These are phyloP conservation scores for Pipa parva DNA, from an alignment of 2,113 vertebrate species.

Conservation along the genomic window DNA sequence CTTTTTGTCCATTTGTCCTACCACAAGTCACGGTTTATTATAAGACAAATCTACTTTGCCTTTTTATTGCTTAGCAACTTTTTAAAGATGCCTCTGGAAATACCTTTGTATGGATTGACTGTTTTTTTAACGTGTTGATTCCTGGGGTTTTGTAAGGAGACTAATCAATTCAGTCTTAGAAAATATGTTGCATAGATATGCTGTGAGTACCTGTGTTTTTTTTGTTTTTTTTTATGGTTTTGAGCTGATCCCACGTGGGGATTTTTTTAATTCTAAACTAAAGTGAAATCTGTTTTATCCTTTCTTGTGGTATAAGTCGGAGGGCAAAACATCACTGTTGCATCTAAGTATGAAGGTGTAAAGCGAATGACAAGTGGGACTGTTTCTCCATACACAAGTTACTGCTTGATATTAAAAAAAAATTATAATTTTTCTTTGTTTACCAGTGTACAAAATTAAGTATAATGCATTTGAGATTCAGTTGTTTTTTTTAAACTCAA, in stretches of 20 bases:
- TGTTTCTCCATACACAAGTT: neutral
- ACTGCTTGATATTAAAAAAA: constrained; percentile 3
- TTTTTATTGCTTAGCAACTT: constrained; percentile 48
- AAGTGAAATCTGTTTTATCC: neutral
- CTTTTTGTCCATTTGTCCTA: constrained; percentile 61
- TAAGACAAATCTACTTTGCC: constrained; percentile 71
- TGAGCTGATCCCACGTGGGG: neutral
- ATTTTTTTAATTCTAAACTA: neutral
- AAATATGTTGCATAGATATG: neutral
- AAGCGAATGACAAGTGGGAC: neutral
- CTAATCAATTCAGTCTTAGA: constrained; percentile 11
- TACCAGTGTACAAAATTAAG: neutral
- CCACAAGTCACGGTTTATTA: constrained; percentile 68
- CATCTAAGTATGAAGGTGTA: neutral
- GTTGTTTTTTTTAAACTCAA: neutral
- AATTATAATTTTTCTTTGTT: constrained; percentile 11
- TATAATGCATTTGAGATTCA: neutral
- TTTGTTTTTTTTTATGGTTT: constrained; percentile 49
- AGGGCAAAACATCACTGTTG: constrained; percentile 31
- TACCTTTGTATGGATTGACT: neutral
- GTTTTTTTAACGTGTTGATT: constrained; percentile 16
- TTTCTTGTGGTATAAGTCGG: neutral
- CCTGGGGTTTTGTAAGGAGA: neutral
- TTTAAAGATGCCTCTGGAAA: constrained; percentile 49
- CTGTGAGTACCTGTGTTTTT: constrained; percentile 30